Base-by-base conservation (phyloP, 2,113 vertebrate species). In the Ceyx cyanopectus region DNA sequence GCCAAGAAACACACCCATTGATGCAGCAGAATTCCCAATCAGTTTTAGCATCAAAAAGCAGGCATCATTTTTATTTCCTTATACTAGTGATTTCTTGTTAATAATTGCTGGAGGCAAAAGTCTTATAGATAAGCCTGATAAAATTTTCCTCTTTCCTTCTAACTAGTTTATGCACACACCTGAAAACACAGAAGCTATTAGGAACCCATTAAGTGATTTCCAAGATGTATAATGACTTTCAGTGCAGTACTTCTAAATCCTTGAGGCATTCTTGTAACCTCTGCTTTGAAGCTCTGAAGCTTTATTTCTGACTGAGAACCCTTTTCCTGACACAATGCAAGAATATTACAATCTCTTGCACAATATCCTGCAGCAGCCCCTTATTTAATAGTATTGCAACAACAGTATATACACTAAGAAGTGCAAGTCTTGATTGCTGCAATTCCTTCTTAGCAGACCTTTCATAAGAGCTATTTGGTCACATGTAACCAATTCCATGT, bases 331-430 rank as follows among this genome's bases (percentile, higher is more conserved):
- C 50, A 79, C 46, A 68, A 48, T 81, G 45, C 50, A 79, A 68
- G 54, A 85, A 85, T 69, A 76, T 85, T 62, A 81, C 41, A 82
- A 12, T 65, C 51, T 17, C 54, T 93, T 95, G 93, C 91, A 94
- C 90, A 94, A 95, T 82, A 89, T 92, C 60, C 92, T 95, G 67
- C 81, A 91, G 79, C 68, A 89, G 75, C 19, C 37, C 84, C 48
- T 95, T 66, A 73, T 69, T 87, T 92, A 76, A 82, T 12, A 82
- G 51, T 58, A n/a, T 89, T 87, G 91, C 89, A 94, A 91, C 1
- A 0, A 68, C 32, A 89, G 41, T 32, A 24, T 67, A 65, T 76
- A 67, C 50, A 65, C 67, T 89, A 83, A 41, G 32, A 89, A 91
- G 75, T 76, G 81, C 67, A 91, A 89, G 41, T 29, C 21, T 85